These are phyloP conservation scores for Fulica atra DNA, from an alignment of 2,113 vertebrate species.

Conservation along the genomic window DNA sequence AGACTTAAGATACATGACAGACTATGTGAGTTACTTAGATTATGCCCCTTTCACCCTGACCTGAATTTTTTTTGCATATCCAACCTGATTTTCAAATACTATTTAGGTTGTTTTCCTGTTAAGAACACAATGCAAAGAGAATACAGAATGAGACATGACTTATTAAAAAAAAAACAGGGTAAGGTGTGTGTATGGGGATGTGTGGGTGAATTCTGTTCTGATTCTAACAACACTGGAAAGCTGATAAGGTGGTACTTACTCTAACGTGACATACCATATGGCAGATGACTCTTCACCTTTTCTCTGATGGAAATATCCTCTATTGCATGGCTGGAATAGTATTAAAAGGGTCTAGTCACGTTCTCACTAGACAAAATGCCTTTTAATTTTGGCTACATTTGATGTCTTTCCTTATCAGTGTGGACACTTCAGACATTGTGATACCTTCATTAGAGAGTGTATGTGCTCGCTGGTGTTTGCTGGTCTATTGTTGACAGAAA, in stretches of 20 bases:
- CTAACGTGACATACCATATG: neutral
- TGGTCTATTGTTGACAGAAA: neutral
- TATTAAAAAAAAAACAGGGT: neutral
- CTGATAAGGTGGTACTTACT: neutral
- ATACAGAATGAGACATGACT: neutral
- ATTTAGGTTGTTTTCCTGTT: neutral
- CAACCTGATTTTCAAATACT: neutral
- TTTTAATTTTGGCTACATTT: neutral
- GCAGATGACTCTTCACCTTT: neutral
- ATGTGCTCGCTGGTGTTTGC: neutral
- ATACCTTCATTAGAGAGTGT: neutral
- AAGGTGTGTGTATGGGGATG: neutral
- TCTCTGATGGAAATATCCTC: neutral
- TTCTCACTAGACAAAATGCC: neutral
- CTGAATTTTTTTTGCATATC: neutral
- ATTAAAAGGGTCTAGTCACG: neutral
- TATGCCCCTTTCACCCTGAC: neutral
- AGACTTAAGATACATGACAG: neutral
- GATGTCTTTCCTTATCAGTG: neutral
- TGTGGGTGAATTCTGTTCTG: neutral
- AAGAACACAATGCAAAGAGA: neutral
- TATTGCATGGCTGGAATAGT: neutral
- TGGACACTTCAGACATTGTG: neutral
- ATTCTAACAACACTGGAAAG: neutral
- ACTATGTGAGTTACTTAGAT: neutral